These are phyloP conservation scores for Silurus meridionalis DNA, from an alignment of 2,113 vertebrate species.

Conservation along the genomic window DNA sequence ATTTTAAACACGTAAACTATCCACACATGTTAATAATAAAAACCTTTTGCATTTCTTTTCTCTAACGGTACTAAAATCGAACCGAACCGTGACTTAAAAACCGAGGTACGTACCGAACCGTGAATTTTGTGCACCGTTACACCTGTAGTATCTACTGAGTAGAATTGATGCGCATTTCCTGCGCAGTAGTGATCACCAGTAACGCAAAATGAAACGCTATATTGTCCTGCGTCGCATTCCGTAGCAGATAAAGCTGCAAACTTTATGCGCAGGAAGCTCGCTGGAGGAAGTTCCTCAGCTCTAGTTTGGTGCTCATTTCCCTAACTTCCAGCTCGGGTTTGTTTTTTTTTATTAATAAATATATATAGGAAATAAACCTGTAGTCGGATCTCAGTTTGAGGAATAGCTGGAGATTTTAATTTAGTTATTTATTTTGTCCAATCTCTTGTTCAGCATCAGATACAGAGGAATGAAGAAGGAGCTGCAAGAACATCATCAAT, in stretches of 20 bases:
- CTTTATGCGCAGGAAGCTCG: background rate
- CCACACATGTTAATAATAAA: no score
- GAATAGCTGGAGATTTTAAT: background rate
- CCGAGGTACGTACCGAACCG: no score
- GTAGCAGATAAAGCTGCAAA: conserved; percentile 3
- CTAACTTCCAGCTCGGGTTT: background rate
- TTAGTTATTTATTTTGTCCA: background rate
- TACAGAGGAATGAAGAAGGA: background rate
- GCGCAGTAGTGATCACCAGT: background rate
- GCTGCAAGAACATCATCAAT: no score
- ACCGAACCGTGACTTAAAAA: no score
- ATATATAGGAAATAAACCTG: no score
- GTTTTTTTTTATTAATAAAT: no score
- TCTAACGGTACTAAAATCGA: no score
- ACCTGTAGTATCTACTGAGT: background rate
- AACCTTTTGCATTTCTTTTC: no score
- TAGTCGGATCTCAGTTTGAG: no score
- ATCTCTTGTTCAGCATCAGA: conserved; percentile 1
- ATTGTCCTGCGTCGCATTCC: conserved; percentile 15
- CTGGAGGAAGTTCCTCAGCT: background rate
- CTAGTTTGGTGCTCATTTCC: background rate
- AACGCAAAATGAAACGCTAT: background rate
- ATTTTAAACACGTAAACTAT: no score
- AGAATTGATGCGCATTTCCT: background rate
- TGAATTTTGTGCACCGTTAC: no score